Evolutionary conservation across 2,113 vertebrate genomes (phyloP).

Genomic region (Eurypyga helias): DNA sequence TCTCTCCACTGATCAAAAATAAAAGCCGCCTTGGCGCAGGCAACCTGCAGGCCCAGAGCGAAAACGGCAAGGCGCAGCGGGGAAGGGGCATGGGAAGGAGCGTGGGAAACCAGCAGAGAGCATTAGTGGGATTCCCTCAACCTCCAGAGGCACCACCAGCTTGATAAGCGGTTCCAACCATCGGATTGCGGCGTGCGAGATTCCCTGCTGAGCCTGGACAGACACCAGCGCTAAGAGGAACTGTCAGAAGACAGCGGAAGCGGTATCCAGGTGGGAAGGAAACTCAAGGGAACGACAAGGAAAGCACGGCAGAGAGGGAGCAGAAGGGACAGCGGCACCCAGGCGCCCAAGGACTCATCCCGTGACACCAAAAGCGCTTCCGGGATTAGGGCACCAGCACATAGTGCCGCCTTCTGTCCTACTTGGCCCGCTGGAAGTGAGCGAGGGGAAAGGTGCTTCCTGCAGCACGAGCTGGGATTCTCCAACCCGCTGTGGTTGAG

Average conservation of each 20-base stretch:
- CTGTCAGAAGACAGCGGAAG: not conserved
- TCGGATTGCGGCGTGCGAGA: rapidly evolving
- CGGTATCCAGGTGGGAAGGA: not conserved
- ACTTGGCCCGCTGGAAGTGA: not conserved
- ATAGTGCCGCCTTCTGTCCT: not conserved
- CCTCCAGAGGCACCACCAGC: not conserved
- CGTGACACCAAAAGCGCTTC: not conserved
- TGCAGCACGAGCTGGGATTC: not conserved
- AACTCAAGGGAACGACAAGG: not conserved
- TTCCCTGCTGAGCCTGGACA: not conserved
- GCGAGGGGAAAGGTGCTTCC: not conserved
- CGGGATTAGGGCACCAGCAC: not conserved
- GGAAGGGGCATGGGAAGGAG: not conserved
- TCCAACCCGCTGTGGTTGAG: not conserved
- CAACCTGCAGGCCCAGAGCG: not conserved
- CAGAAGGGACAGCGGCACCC: not conserved
- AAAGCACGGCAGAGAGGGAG: not conserved
- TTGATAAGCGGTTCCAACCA: not conserved
- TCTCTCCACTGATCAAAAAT: not conserved
- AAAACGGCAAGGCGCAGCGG: rapidly evolving
- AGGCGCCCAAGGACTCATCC: not conserved
- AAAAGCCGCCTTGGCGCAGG: not conserved
- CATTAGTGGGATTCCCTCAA: rapidly evolving
- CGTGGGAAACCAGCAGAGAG: rapidly evolving
- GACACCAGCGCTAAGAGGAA: not conserved